phyloP scores from a whole-genome alignment of 1,140 invertebrate genomes.

The Achroia grisella region DNA sequence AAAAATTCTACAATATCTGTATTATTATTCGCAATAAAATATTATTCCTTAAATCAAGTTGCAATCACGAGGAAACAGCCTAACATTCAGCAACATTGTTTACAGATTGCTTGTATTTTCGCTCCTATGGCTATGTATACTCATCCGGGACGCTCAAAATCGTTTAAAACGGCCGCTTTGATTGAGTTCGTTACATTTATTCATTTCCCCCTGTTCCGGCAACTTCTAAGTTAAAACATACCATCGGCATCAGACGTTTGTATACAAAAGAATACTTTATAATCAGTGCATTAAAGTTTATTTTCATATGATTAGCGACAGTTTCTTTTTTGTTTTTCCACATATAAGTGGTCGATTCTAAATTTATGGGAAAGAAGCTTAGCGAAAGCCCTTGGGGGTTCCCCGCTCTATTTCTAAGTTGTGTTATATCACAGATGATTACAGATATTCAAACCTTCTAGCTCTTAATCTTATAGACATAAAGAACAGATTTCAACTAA shows the following conservation, averaged over 20 bases:
- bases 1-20: too few relatives aligned
- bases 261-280: conserved; percentile 17
- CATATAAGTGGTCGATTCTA: conserved; percentile 37
- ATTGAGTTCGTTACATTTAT: conserved; percentile 33
- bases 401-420: conserved; percentile 41
- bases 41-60: conserved; percentile 4
- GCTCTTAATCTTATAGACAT: neutral
- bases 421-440: conserved; percentile 18
- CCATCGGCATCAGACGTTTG: neutral
- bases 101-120: neutral
- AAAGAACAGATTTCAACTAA: neutral
- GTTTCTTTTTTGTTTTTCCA: conserved; percentile 23
- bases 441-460: conserved; percentile 3
- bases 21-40: too few relatives aligned
- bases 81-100: neutral
- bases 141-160: conserved; percentile 6
- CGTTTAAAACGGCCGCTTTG: conserved; percentile 18
- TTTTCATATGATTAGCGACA: neutral
- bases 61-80: neutral
- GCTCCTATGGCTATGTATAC: neutral
- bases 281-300: neutral
- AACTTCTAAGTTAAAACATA: conserved; percentile 7
- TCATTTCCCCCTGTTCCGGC: conserved; percentile 33
- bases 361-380: conserved; percentile 44
- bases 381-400: conserved; percentile 28